phyloP scores from a whole-genome alignment of 2,888 invertebrate genomes.

The Cheiracanthium punctorium region DNA sequence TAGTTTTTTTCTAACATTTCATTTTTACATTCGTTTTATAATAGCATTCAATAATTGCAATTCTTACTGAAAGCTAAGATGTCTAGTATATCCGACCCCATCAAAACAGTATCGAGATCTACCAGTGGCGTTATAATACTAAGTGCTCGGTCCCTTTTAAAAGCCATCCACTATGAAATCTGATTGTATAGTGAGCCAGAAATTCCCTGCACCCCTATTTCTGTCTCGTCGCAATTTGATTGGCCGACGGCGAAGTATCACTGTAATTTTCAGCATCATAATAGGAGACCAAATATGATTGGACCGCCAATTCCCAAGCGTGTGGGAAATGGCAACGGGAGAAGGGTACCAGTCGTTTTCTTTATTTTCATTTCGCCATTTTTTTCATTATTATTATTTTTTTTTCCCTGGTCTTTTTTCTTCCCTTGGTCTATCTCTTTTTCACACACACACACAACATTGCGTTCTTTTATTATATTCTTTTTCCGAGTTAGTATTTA shows the following conservation, averaged over 20 bases:
- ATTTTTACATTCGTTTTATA: too few species aligned
- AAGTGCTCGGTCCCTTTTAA: constrained; percentile 8
- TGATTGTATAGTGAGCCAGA: constrained; percentile 62
- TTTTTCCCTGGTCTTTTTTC: not conserved
- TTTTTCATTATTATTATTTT: constrained; percentile 3
- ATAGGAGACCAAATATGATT: constrained; percentile 66
- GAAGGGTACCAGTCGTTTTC: constrained; percentile 34
- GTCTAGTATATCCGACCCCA: too few species aligned
- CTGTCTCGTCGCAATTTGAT: constrained; percentile 66
- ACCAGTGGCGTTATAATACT: not conserved
- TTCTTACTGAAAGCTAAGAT: too few species aligned
- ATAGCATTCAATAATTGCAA: too few species aligned
- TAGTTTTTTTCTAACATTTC: too few species aligned
- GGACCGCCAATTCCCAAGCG: constrained; percentile 44
- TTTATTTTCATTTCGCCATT: constrained; percentile 11
- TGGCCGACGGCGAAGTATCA: constrained; percentile 66
- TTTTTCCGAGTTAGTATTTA: not conserved
- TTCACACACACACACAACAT: not conserved
- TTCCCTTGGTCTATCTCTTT: not conserved
- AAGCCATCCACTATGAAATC: constrained; percentile 64
- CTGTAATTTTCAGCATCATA: constrained; percentile 69
- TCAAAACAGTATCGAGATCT: too few species aligned
- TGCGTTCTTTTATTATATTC: not conserved
- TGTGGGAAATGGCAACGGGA: constrained; percentile 44
- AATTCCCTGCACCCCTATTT: constrained; percentile 62